Evolutionary conservation across 2,113 vertebrate species (phyloP).

Genomic region (Guaruba guarouba): DNA sequence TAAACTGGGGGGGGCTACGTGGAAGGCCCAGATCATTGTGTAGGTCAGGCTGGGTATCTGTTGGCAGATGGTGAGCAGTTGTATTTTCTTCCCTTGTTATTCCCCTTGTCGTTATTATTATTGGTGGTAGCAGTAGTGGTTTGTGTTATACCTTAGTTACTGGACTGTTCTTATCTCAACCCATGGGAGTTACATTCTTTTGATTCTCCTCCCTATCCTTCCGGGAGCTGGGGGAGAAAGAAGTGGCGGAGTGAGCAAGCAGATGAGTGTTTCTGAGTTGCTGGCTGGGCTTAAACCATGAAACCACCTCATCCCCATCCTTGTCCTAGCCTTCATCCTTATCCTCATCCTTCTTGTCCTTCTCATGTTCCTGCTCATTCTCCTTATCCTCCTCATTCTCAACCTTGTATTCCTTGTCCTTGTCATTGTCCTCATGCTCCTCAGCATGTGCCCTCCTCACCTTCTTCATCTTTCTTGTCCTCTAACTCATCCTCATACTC

Average conservation of each 20-base stretch:
- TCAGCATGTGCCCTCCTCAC: not conserved
- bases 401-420: not conserved
- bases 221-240: not conserved
- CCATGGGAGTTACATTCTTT: not conserved
- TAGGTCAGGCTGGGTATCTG: not conserved
- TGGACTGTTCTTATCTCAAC: not conserved
- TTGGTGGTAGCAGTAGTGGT: not conserved
- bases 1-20: not conserved
- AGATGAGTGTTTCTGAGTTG: not conserved
- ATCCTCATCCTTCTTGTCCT: not conserved
- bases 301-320: not conserved
- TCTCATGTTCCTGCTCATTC: not conserved
- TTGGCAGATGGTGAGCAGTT: not conserved
- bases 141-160: not conserved
- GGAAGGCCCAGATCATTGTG: not conserved
- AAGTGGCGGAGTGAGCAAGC: not conserved
- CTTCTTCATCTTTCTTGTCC: not conserved
- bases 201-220: not conserved
- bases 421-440: not conserved
- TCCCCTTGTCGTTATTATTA: not conserved
- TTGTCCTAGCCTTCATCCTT: not conserved
- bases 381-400: not conserved
- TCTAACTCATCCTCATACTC: not conserved
- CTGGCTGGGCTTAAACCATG: not conserved
- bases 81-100: not conserved